Evolutionary conservation across 1,140 invertebrate species (phyloP), one percentile per base, ranked within the genome.

Genomic region (Hestina assimilis): DNA sequence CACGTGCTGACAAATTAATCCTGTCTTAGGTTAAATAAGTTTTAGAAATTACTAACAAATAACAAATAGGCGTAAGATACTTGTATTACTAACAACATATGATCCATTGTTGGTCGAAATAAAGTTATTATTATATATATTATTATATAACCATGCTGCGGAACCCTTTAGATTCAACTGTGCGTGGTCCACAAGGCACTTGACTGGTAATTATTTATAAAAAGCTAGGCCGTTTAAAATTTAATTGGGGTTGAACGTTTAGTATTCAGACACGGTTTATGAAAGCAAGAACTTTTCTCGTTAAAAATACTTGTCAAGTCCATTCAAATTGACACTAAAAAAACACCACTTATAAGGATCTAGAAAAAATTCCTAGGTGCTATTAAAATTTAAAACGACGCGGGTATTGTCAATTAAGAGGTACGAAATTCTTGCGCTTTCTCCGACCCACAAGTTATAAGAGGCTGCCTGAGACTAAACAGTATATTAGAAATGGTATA

Each of bases 401-500:
- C 23, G 20, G 11, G 12, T 17, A 24, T 48, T 48, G 60, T 59
- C 60, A 61, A 64, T 55, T 67, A 61, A 42, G 58, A 63, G 48
- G 48, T 40, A 41, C 46, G 59, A 60, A 70, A 74, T 75, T 70
- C 58, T 52, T 66, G 45, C 43, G 67, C 67, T 71, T 71, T 72
- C 66, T 66, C 61, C 50, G 29, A 46, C 15, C 17, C 8, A 38
- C 35, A 45, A 66, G 67, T 70, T 72, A 72, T 70, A 67, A 72
- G 66, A 47, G 50, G 8, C 5, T 14, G n/a, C 4, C 5, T 8
- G 28, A 8, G 11, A 15, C 14, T 23, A 12, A 1, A 24, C 20
- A 23, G 9, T 21, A 23, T 12, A 23, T 12, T 8, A 42, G 23
- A 28, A 28, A 9, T 6, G 6, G 1, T 2, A 26, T 26, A 3